These are phyloP conservation scores for Siphlonurus alternatus DNA, from an alignment of 2,888 invertebrate species.

Conservation along the genomic window DNA sequence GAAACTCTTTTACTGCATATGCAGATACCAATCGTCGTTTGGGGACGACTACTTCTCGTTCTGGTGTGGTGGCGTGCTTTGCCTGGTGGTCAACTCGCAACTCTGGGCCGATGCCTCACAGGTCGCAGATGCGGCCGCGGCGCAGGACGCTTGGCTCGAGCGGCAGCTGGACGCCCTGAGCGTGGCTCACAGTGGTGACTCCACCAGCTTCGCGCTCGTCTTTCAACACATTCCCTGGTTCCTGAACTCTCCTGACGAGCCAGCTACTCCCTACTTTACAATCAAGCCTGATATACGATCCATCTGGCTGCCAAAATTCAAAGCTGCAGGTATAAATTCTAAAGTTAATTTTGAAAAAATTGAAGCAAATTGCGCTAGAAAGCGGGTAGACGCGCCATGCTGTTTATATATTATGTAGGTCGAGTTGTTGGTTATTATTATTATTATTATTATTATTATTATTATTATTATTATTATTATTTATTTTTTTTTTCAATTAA, in stretches of 20 bases:
- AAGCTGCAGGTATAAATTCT: constrained; percentile 22
- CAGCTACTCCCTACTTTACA: constrained; percentile 24
- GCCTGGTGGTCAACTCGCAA: constrained; percentile 32
- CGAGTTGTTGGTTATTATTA: no score
- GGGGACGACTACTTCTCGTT: constrained; percentile 34
- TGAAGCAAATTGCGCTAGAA: no score
- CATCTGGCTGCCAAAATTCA: constrained; percentile 25
- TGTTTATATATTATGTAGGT: no score
- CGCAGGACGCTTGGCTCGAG: constrained; percentile 29
- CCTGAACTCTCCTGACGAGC: constrained; percentile 21
- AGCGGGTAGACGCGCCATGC: no score
- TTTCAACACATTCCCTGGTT: constrained; percentile 33
- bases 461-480: no score
- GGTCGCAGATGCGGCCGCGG: constrained; percentile 20
- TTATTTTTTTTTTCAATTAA: no score
- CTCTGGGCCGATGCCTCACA: constrained; percentile 21
- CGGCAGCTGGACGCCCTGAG: constrained; percentile 19
- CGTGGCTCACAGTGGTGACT: no score
- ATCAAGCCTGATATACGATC: constrained; percentile 21
- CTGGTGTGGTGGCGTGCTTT: constrained; percentile 29
- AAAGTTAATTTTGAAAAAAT: no score
- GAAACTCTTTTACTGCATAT: no score
- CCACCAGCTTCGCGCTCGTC: constrained; percentile 20
- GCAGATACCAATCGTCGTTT: constrained; percentile 21
- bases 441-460: no score